Base-by-base conservation (phyloP, 2,113 vertebrate species). In the Limnothrissa miodon region DNA sequence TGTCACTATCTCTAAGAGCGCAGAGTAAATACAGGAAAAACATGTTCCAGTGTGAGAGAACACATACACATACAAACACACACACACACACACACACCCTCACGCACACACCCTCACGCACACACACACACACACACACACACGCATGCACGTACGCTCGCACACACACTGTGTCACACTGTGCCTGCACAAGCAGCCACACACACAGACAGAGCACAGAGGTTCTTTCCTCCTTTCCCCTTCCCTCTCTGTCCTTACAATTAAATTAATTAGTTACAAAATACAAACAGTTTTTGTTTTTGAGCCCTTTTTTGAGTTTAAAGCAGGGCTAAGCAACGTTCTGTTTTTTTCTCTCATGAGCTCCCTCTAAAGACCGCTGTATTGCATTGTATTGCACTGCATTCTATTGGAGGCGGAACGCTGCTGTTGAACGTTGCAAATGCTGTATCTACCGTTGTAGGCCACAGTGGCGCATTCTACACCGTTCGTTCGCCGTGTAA, bases 21-120 rank as follows among this genome's bases (percentile, higher is more conserved):
- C 84, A 87, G 86, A 81, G 83, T 89, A 89, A 89, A 89, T 86
- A 89, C 88, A 87, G 88, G 88, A 87, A 89, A 83, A 83, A 39
- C 25, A 87, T 74, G 66, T 74, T 74, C 66, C 25, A 74, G 66
- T 13, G 13, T 10, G 15, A 11, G 15, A 29, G 36, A 29, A 74
- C 29, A 36, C 66, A 74, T 15, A 17, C 62, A 70, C 62, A 36
- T 29, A 70, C 62, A 36, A 9, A 70, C 62, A 36, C 10, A 70
- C 10, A 36, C 25, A 70, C 29, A 70, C 62, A 36, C 17, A 36
- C 62, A 17, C 29, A 70, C 62, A 70, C 29, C 33, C 25, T 15
- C 25, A 33, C 29, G 5, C 53, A 56, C 53, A 56, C 53, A 19
- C 17, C 0, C 53, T 1, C 53, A 19, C 17, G 1, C 53, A 5